Evolutionary conservation across 1,140 invertebrate genomes (phyloP).

Genomic region (Mizuhopecten yessoensis): DNA sequence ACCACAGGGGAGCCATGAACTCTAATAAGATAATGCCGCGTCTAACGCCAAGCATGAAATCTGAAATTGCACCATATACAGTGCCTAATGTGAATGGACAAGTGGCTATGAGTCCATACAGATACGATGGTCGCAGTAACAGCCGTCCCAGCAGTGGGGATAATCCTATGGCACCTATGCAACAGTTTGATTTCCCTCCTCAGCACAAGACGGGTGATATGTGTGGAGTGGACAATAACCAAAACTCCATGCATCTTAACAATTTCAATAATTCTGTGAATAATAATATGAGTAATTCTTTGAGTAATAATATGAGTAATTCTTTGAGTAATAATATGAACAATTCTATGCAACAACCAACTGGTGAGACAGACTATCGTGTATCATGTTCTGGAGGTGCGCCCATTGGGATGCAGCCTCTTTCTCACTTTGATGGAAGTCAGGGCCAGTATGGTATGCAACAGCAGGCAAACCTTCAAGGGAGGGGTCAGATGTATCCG

Average conservation of each 20-base stretch:
- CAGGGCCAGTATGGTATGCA: slow-evolving; percentile 66
- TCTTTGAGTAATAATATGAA: slow-evolving; percentile 63
- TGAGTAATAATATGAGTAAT: slow-evolving; percentile 55
- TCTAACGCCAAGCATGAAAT: slow-evolving; percentile 73
- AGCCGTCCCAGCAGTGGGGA: slow-evolving; percentile 62
- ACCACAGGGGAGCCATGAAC: slow-evolving; percentile 60
- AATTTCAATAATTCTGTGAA: slow-evolving; percentile 66
- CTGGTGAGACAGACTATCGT: slow-evolving; percentile 53
- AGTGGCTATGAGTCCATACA: slow-evolving; percentile 64
- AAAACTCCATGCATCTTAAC: slow-evolving; percentile 77
- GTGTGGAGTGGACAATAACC: slow-evolving; percentile 76
- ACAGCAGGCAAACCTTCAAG: slow-evolving; percentile 59
- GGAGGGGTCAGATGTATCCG: slow-evolving; percentile 63
- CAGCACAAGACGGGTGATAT: slow-evolving; percentile 64
- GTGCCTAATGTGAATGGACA: slow-evolving; percentile 73
- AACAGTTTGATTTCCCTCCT: slow-evolving; percentile 71
- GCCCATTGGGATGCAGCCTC: slow-evolving; percentile 62
- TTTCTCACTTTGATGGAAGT: slow-evolving; percentile 62
- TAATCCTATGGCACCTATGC: slow-evolving; percentile 57
- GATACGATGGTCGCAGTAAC: slow-evolving; percentile 63
- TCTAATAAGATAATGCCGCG: slow-evolving; percentile 77
- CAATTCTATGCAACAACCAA: slow-evolving; percentile 66
- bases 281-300: slow-evolving; percentile 50
- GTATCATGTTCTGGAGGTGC: slow-evolving; percentile 62
- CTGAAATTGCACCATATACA: slow-evolving; percentile 79